Percentiles rank a stretch among this genome's conserved stretches.
phyloP scores from a whole-genome alignment of 2,888 invertebrate genomes.

The Scaeva pyrastri region DNA sequence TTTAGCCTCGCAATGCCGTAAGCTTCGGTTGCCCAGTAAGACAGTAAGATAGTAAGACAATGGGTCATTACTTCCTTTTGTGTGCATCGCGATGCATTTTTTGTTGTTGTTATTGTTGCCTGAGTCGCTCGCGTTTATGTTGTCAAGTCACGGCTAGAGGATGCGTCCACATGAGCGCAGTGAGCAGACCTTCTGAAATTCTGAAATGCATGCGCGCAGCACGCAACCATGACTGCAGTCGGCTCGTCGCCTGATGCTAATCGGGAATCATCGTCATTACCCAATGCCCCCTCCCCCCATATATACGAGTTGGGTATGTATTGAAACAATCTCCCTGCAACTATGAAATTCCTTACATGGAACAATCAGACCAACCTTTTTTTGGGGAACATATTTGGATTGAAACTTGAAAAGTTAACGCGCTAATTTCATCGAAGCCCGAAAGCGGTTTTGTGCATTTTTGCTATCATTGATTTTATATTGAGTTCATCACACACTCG shows the following conservation, averaged over 20 bases:
- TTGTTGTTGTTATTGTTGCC: constrained; percentile 5
- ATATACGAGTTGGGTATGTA: neutral
- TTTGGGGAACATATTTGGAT: neutral
- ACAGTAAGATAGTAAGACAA: constrained; percentile 71
- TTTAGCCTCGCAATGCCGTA: constrained; percentile 29
- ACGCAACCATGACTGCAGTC: constrained; percentile 41
- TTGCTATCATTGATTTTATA: constrained; percentile 26
- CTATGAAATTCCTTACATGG: constrained; percentile 35
- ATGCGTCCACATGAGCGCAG: constrained; percentile 33
- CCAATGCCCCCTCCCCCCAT: constrained; percentile 1
- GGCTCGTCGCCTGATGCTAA: constrained; percentile 24
- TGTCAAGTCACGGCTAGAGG: constrained; percentile 63
- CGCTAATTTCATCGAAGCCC: constrained; percentile 12
- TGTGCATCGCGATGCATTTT: constrained; percentile 24
- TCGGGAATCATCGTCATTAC: constrained; percentile 26
- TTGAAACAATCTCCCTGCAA: constrained; percentile 36
- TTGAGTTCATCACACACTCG: constrained; percentile 40
- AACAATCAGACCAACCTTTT: constrained; percentile 39
- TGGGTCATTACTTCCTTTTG: constrained; percentile 73
- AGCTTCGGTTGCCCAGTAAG: constrained; percentile 50
- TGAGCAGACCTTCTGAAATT: neutral
- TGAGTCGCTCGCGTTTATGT: constrained; percentile 51
- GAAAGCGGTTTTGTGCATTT: constrained; percentile 10
- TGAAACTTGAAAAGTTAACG: neutral
- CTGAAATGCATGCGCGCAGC: constrained; percentile 9